A percentile compares a stretch with the other conserved stretches of the same genome.
Conservation (phyloP, 2,888 invertebrate species). For the Minunthozetes semirufus region DNA sequence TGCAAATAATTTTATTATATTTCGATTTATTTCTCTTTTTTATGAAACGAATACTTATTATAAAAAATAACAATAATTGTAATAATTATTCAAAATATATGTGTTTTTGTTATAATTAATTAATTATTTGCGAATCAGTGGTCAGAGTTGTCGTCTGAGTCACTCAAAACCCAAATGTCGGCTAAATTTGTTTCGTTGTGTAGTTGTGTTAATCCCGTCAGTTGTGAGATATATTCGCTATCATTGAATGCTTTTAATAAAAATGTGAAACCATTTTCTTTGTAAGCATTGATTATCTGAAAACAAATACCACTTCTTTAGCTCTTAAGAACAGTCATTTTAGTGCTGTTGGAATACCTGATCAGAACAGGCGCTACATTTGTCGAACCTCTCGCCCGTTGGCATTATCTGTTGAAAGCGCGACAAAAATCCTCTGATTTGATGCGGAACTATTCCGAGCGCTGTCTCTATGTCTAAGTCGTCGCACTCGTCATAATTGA, state of each 20-base stretch:
- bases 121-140: not conserved
- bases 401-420: conserved; percentile 73
- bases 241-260: conserved; percentile 70
- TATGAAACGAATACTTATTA: not conserved
- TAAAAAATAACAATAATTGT: not conserved
- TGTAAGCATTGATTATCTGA: conserved; percentile 50
- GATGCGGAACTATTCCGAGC: conserved; percentile 81
- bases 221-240: conserved; percentile 71
- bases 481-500: conserved; percentile 46
- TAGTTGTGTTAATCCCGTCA: conserved; percentile 66
- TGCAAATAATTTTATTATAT: not conserved
- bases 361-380: conserved; percentile 85
- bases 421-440: conserved; percentile 83
- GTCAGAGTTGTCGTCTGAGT: conserved; percentile 4
- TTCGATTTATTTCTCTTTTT: not conserved
- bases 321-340: not conserved
- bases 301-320: not conserved
- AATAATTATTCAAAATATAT: not conserved
- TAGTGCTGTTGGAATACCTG: conserved; percentile 45
- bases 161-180: conserved; percentile 44
- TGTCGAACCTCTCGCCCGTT: conserved; percentile 73
- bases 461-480: conserved; percentile 45
- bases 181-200: conserved; percentile 48
- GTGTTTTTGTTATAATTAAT: not conserved
- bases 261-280: conserved; percentile 60